Percentiles rank a stretch among this genome's conserved stretches.
These are phyloP conservation scores for Misgurnus anguillicaudatus DNA, from an alignment of 2,113 vertebrate genomes.

Conservation along the genomic window DNA sequence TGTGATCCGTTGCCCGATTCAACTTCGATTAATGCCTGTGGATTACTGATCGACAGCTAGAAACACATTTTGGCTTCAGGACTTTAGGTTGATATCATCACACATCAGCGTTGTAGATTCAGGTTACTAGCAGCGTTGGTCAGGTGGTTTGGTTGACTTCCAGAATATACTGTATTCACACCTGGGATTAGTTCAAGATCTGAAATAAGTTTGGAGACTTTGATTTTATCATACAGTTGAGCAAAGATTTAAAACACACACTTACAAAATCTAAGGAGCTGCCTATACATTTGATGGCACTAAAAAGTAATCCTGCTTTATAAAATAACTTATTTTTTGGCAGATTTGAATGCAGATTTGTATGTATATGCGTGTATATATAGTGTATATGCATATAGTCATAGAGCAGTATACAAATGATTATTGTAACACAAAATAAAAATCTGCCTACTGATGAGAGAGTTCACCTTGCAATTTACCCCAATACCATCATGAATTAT, in stretches of 20 bases:
- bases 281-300: not conserved
- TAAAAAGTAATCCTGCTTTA: not conserved
- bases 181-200: not conserved
- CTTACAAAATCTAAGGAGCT: not conserved
- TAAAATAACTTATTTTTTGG: not conserved
- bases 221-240: not conserved
- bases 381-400: not conserved
- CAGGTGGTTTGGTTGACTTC: conserved; percentile 22
- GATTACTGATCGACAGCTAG: conserved; percentile 44
- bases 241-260: not conserved
- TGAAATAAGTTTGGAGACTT: not conserved
- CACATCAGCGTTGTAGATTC: conserved; percentile 36
- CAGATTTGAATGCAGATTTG: too few relatives aligned
- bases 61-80: not conserved
- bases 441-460: not conserved
- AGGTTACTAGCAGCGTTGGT: conserved; percentile 34
- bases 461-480: not conserved
- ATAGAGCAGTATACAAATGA: not conserved
- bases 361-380: too few relatives aligned
- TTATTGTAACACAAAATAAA: conserved; percentile 16
- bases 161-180: not conserved
- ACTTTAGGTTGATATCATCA: conserved; percentile 30
- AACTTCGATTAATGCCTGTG: conserved; percentile 5
- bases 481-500: conserved; percentile 16
- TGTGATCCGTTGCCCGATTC: not conserved